These are phyloP conservation scores for Rissa tridactyla DNA, from an alignment of 2,113 vertebrate genomes.

Conservation along the genomic window DNA sequence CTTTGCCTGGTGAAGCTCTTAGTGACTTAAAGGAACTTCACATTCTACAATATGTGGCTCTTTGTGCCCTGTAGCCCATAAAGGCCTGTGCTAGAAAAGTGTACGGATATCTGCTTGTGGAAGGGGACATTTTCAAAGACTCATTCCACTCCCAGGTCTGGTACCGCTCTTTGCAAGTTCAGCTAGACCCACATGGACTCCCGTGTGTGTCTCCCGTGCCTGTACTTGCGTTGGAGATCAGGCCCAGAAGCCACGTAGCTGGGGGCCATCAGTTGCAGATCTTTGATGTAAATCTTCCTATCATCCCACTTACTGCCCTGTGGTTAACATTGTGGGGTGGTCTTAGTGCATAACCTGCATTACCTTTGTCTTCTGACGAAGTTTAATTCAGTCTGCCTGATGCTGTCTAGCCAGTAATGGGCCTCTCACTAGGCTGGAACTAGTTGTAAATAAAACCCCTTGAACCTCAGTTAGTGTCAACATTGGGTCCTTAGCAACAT, in stretches of 20 bases:
- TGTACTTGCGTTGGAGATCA: neutral
- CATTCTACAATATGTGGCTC: neutral
- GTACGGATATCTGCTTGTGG: neutral
- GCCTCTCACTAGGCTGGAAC: neutral
- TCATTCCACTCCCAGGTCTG: neutral
- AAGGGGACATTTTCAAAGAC: neutral
- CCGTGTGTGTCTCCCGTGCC: neutral
- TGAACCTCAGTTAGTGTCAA: neutral
- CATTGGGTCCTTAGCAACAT: neutral
- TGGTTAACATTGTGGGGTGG: neutral
- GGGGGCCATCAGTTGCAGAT: neutral
- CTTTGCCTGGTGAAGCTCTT: neutral
- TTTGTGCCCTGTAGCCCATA: neutral
- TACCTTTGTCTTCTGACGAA: neutral
- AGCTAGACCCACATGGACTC: fast-evolving
- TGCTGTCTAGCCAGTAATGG: neutral
- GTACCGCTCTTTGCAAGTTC: neutral
- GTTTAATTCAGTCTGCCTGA: neutral
- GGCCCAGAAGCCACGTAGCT: neutral
- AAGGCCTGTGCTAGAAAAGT: neutral
- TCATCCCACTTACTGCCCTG: neutral
- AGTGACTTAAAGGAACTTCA: neutral
- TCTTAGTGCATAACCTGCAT: neutral
- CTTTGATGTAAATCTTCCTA: neutral
- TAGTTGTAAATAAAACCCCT: neutral